Percentiles rank a stretch among this genome's conserved stretches.
phyloP scores from a whole-genome alignment of 2,888 invertebrate species.

The Heliconius ismenius region DNA sequence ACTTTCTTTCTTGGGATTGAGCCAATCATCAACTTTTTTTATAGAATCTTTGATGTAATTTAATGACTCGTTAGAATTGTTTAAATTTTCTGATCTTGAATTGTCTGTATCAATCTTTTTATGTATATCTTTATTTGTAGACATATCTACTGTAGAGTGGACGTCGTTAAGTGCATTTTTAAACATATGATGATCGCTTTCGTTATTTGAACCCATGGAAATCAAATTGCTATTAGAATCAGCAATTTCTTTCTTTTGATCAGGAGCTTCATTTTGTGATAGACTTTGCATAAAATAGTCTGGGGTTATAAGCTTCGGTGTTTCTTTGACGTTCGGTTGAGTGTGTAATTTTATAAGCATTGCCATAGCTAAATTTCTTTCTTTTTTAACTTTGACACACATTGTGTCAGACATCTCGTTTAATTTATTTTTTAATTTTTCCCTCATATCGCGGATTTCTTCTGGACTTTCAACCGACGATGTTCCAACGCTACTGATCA shows the following conservation, averaged over 20 bases:
- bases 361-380: conserved; percentile 63
- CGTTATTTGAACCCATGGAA: not conserved
- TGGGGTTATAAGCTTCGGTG: conserved; percentile 56
- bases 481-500: conserved; percentile 36
- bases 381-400: conserved; percentile 50
- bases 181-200: not conserved
- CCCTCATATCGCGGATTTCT: conserved; percentile 45
- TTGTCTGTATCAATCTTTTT: not conserved
- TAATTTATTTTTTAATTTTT: conserved; percentile 55
- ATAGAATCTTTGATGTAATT: conserved; percentile 31
- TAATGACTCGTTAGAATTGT: not conserved
- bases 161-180: not conserved
- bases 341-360: conserved; percentile 57
- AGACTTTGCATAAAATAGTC: conserved; percentile 51
- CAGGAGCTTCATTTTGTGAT: not conserved
- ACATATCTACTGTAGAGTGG: not conserved
- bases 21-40: conserved; percentile 50
- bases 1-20: conserved; percentile 30
- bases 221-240: not conserved
- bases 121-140: not conserved
- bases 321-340: conserved; percentile 28
- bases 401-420: conserved; percentile 49
- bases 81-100: not conserved
- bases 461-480: conserved; percentile 28
- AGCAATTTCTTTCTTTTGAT: not conserved